A percentile compares a stretch with the other conserved stretches of the same genome.
Conservation (phyloP, 2,113 vertebrate genomes). For the Numenius arquata region DNA sequence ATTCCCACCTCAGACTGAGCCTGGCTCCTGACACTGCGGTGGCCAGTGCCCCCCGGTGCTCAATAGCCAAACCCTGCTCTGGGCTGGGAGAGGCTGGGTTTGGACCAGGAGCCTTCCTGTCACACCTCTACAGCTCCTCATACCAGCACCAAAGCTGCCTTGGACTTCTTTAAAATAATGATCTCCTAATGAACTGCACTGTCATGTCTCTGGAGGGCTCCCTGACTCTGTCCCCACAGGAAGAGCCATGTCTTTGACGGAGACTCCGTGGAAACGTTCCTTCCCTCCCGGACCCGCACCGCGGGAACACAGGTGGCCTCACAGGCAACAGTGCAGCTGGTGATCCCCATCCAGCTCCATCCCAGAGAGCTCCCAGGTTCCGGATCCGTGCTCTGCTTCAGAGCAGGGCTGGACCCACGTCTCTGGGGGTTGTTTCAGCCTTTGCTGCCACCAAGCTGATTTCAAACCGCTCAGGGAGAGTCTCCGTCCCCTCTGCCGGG, state of each 20-base stretch:
- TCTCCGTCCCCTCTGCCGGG: background rate
- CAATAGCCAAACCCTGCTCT: accelerated
- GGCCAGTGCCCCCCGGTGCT: accelerated
- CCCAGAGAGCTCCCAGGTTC: background rate
- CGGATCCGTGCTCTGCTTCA: background rate
- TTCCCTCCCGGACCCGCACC: background rate
- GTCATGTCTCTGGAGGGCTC: accelerated
- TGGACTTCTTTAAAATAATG: background rate
- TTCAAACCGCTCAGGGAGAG: background rate
- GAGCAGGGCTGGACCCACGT: too few relatives aligned
- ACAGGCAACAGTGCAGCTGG: accelerated
- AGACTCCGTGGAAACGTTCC: background rate
- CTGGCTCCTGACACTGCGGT: accelerated
- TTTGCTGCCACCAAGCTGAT: accelerated
- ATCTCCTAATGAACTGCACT: background rate
- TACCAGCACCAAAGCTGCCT: background rate
- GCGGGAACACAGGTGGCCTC: accelerated
- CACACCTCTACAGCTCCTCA: background rate
- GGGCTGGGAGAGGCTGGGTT: background rate
- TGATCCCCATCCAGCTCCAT: background rate
- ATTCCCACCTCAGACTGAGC: accelerated
- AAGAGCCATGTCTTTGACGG: background rate
- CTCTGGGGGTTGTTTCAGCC: background rate
- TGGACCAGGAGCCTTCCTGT: background rate
- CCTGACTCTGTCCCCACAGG: accelerated